phyloP scores from a whole-genome alignment of 2,113 vertebrate species.

The Ciconia boyciana region DNA sequence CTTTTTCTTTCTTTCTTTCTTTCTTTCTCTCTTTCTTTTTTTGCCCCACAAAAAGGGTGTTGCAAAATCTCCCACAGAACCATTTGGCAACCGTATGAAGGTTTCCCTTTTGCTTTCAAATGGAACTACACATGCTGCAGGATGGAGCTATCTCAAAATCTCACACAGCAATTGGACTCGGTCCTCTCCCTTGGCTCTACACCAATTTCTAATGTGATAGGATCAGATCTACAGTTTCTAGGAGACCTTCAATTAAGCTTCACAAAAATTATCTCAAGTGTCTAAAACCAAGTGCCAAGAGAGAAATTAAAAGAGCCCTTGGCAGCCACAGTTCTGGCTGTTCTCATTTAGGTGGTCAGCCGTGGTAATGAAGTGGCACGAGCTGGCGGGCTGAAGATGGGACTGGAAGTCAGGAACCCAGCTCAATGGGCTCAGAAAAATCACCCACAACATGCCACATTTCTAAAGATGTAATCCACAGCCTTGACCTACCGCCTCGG shows the following conservation, averaged over 20 bases:
- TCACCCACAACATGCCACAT: not conserved
- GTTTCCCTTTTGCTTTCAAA: constrained; percentile 39
- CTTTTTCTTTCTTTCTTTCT: not conserved
- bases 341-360: constrained; percentile 35
- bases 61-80: constrained; percentile 33
- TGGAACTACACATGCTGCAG: not conserved
- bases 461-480: not conserved
- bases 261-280: constrained; percentile 55
- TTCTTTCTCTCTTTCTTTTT: not conserved
- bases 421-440: not conserved
- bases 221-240: constrained; percentile 42
- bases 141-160: constrained; percentile 42
- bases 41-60: not conserved
- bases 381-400: not conserved
- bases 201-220: constrained; percentile 26
- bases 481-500: not conserved
- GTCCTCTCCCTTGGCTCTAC: constrained; percentile 35
- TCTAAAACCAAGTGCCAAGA: constrained; percentile 45
- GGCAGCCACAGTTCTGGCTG: constrained; percentile 25
- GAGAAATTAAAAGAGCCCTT: constrained; percentile 48
- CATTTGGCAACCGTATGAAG: not conserved
- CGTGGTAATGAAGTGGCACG: constrained; percentile 22
- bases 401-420: not conserved
- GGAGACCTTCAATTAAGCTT: constrained; percentile 61
- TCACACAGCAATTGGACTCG: constrained; percentile 15